Evolutionary conservation across 2,888 invertebrate species (phyloP).

Genomic region (Atherix ibis): DNA sequence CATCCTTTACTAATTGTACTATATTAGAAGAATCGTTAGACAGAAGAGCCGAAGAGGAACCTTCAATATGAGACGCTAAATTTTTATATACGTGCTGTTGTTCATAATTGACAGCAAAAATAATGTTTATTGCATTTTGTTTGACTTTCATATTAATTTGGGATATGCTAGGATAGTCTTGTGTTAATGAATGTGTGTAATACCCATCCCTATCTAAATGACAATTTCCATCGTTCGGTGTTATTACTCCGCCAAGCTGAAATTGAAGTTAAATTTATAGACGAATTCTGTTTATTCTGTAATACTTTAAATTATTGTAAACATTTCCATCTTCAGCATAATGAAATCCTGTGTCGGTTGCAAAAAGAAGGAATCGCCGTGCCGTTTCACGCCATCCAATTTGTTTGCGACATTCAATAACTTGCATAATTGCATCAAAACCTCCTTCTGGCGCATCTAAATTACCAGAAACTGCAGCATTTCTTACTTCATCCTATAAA

Average conservation of each 20-base stretch:
- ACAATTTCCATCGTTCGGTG: slow-evolving; percentile 64
- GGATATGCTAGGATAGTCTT: slow-evolving; percentile 67
- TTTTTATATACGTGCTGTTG: slow-evolving; percentile 54
- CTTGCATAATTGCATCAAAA: slow-evolving; percentile 78
- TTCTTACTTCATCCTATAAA: slow-evolving; percentile 23
- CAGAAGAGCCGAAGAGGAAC: slow-evolving; percentile 44
- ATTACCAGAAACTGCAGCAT: slow-evolving; percentile 36
- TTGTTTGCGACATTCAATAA: slow-evolving; percentile 48
- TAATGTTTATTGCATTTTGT: slow-evolving; percentile 56
- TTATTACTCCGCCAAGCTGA: slow-evolving; percentile 78
- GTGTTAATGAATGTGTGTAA: slow-evolving; percentile 38
- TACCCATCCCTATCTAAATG: slow-evolving; percentile 39
- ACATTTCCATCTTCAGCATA: slow-evolving; percentile 54
- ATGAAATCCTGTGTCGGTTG: slow-evolving; percentile 72
- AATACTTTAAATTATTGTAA: no score
- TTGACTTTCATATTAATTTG: slow-evolving; percentile 44
- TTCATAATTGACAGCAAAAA: slow-evolving; percentile 49
- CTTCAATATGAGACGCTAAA: slow-evolving; percentile 41
- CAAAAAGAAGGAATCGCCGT: slow-evolving; percentile 57
- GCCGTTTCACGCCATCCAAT: slow-evolving; percentile 68
- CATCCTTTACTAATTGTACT: slow-evolving; percentile 69
- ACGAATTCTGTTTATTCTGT: not conserved
- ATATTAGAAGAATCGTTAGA: slow-evolving; percentile 92
- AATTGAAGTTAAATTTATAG: slow-evolving; percentile 4
- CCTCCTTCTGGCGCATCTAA: slow-evolving; percentile 40